A percentile compares a stretch with the other conserved stretches of the same genome.
These are phyloP conservation scores for Champsocephalus gunnari DNA, from an alignment of 2,797 vertebrate genomes.

Conservation along the genomic window DNA sequence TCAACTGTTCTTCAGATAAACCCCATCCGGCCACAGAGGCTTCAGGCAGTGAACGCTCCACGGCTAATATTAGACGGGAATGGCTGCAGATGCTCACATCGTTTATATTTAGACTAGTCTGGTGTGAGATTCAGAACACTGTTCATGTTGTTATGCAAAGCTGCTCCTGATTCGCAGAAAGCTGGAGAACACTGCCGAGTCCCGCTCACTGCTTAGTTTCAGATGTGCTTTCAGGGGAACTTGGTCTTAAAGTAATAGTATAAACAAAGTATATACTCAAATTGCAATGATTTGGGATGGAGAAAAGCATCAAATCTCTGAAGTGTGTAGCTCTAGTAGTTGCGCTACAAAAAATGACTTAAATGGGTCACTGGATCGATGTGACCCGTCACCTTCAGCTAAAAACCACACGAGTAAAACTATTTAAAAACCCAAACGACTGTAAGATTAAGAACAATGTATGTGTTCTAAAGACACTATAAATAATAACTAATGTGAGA, in stretches of 20 bases:
- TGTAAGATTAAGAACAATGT: neutral
- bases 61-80: constrained; percentile 34
- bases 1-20: constrained; percentile 48
- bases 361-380: neutral
- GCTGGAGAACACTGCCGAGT: neutral
- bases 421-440: no score
- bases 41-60: constrained; percentile 29
- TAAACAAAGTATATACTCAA: neutral
- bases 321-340: neutral
- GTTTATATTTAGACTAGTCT: constrained; percentile 40
- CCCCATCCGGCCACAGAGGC: constrained; percentile 10
- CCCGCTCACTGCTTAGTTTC: constrained; percentile 1
- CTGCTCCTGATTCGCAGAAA: constrained; percentile 11
- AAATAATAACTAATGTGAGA: neutral
- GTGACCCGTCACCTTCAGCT: no score
- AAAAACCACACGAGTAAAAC: neutral
- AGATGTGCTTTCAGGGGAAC: constrained; percentile 8
- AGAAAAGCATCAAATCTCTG: neutral
- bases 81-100: constrained; percentile 28
- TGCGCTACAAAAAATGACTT: neutral
- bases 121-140: constrained; percentile 22
- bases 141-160: constrained; percentile 11
- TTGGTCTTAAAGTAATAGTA: neutral
- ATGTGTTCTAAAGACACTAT: neutral
- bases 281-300: neutral